phyloP scores from a whole-genome alignment of 2,113 vertebrate genomes.

The Rhinolophus sinicus region DNA sequence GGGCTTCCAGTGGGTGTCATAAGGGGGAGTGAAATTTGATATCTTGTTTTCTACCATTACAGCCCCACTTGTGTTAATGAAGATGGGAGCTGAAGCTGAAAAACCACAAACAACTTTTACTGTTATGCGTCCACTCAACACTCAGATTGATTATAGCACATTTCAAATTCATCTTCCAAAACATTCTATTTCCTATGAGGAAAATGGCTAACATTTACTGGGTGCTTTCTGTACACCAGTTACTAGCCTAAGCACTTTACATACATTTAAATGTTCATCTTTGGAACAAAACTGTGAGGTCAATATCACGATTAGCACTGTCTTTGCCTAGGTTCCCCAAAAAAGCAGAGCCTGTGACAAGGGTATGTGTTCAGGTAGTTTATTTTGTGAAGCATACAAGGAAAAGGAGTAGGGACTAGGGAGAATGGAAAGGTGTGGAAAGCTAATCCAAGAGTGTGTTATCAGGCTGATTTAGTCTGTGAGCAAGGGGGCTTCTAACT shows the following conservation, averaged over 20 bases:
- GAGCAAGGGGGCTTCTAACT: not conserved
- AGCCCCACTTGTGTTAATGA: slow-evolving; percentile 81
- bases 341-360: not conserved
- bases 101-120: slow-evolving; percentile 77
- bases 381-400: not conserved
- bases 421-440: not conserved
- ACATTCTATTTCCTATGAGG: slow-evolving; percentile 68
- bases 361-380: not conserved
- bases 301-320: not conserved
- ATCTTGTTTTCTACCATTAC: slow-evolving; percentile 51
- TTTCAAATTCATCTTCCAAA: slow-evolving; percentile 82
- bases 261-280: not conserved
- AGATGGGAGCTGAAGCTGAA: slow-evolving; percentile 70
- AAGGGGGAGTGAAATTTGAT: slow-evolving; percentile 59
- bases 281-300: not conserved
- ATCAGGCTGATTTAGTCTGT: not conserved
- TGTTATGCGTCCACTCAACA: slow-evolving; percentile 74
- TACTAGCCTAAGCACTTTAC: slow-evolving; percentile 1
- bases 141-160: slow-evolving; percentile 79
- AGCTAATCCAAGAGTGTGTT: not conserved
- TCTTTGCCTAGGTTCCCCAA: not conserved
- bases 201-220: slow-evolving; percentile 55
- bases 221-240: not conserved
- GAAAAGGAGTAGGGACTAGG: not conserved
- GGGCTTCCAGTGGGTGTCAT: slow-evolving; percentile 65